Percentiles rank a stretch among this genome's conserved stretches.
Conservation (phyloP, 37 sponge, comb jelly and placozoan species). For the Oscarella lobularis region DNA sequence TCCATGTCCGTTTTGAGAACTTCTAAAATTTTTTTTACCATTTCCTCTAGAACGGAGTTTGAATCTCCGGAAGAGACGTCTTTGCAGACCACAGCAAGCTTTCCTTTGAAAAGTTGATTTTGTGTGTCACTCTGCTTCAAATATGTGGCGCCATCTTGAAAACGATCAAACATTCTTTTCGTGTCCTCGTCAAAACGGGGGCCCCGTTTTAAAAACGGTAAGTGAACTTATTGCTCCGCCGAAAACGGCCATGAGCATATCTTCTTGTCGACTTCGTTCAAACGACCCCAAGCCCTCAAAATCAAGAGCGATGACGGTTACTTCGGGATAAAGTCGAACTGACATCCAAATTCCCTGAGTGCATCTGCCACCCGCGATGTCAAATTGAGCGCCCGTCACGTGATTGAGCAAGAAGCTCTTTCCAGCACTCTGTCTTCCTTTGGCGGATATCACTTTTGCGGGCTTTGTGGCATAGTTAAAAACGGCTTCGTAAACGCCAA, state of each 20-base stretch:
- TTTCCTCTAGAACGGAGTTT: too few relatives aligned
- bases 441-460: not conserved
- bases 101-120: not conserved
- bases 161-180: not conserved
- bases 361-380: not conserved
- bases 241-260: not conserved
- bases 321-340: not conserved
- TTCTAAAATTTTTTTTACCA: not conserved
- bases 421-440: slow-evolving; percentile 2
- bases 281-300: slow-evolving; percentile 1
- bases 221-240: not conserved
- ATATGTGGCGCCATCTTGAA: not conserved
- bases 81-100: not conserved
- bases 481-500: slow-evolving; percentile 1
- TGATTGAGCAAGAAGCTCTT: slow-evolving; percentile 1
- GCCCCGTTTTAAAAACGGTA: slow-evolving; percentile 3
- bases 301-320: not conserved
- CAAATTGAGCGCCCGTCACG: slow-evolving; percentile 1
- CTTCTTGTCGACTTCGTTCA: not conserved
- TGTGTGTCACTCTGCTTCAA: not conserved
- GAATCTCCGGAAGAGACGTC: not conserved
- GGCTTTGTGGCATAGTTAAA: not conserved
- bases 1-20: not conserved
- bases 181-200: not conserved
- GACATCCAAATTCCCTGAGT: slow-evolving; percentile 4